These are phyloP conservation scores for Hyles vespertilio DNA, from an alignment of 1,140 invertebrate genomes.

Conservation along the genomic window DNA sequence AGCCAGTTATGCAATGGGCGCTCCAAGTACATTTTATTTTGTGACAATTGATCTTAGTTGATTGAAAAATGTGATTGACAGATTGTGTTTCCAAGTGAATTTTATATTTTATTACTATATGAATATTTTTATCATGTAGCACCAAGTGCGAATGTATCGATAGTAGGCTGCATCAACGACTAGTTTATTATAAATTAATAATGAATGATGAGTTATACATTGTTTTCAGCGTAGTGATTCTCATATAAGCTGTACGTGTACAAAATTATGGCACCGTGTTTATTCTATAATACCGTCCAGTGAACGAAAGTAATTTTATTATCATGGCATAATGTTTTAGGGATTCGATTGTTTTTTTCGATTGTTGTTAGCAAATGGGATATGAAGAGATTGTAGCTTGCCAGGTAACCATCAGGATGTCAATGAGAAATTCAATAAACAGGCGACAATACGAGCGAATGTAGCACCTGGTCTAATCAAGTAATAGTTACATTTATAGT, in stretches of 20 bases:
- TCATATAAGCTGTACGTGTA: constrained; percentile 40
- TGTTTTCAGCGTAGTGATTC: constrained; percentile 25
- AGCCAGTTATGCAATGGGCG: constrained; percentile 2
- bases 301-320: constrained; percentile 38
- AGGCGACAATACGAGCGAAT: constrained; percentile 4
- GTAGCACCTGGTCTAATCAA: constrained; percentile 1
- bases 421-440: neutral
- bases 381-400: no score
- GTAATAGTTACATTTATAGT: constrained; percentile 1
- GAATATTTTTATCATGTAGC: constrained; percentile 49
- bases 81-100: constrained; percentile 51
- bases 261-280: constrained; percentile 49
- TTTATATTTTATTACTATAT: constrained; percentile 37
- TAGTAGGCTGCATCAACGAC: constrained; percentile 56
- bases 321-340: constrained; percentile 20
- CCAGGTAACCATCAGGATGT: no score
- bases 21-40: constrained; percentile 13
- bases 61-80: constrained; percentile 52
- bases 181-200: constrained; percentile 31
- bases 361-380: neutral
- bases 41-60: constrained; percentile 40
- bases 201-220: constrained; percentile 20
- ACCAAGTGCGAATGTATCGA: constrained; percentile 61
- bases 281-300: constrained; percentile 69
- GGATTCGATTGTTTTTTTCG: constrained; percentile 3